Percentiles rank a stretch among this genome's conserved stretches.
phyloP scores from a whole-genome alignment of 2,113 vertebrate genomes.

The Phylloscopus trochiloides region DNA sequence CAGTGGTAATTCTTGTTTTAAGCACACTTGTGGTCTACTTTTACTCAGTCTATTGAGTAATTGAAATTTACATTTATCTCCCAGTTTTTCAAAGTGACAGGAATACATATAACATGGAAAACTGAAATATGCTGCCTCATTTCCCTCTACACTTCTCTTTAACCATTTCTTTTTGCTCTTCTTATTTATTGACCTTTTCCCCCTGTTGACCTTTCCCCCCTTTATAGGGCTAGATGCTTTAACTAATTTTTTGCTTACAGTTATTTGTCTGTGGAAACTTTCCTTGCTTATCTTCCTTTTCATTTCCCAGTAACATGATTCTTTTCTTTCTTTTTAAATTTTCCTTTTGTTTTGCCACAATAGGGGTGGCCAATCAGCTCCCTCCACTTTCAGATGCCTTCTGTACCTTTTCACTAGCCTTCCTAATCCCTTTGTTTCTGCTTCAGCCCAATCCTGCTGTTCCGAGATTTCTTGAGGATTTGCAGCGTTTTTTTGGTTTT shows the following conservation, averaged over 20 bases:
- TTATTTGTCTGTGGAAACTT: background rate
- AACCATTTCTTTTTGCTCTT: background rate
- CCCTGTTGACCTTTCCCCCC: accelerated
- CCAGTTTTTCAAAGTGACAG: background rate
- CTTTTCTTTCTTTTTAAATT: background rate
- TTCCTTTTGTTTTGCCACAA: background rate
- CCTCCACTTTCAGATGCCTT: background rate
- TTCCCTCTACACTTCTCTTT: background rate
- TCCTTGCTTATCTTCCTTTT: background rate
- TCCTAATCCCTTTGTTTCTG: background rate
- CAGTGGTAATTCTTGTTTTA: background rate
- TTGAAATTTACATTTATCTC: background rate
- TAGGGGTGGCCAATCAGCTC: background rate
- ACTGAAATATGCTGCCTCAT: background rate
- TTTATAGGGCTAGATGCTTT: background rate
- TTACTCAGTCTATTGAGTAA: background rate
- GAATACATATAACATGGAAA: background rate
- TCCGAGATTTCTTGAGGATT: background rate
- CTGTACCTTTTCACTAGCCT: background rate
- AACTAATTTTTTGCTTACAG: background rate
- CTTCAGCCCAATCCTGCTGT: background rate
- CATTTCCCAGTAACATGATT: background rate
- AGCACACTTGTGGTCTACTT: background rate
- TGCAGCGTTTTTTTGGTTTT: accelerated
- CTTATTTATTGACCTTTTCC: background rate